Percentiles rank a stretch among this genome's conserved stretches.
phyloP scores from a whole-genome alignment of 2,888 invertebrate species.

The Ditylenchus weischeri region DNA sequence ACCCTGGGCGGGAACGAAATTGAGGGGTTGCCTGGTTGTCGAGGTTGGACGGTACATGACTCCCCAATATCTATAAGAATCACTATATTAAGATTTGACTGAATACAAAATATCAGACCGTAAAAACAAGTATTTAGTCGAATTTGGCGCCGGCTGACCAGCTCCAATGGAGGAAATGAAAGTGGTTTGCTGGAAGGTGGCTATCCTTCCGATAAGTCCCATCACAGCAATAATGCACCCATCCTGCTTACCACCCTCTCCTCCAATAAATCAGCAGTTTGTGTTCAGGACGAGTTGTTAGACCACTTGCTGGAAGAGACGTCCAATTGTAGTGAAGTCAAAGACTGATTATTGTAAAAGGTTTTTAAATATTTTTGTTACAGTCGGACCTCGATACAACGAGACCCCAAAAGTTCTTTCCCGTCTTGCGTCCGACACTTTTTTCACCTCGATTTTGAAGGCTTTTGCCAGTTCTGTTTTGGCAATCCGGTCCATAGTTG shows the following conservation, averaged over 20 bases:
- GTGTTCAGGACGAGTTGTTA: constrained; percentile 11
- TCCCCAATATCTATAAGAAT: too few species aligned
- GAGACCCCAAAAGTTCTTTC: too few species aligned
- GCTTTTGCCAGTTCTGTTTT: too few species aligned
- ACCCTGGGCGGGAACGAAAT: too few species aligned
- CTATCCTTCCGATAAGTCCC: background rate
- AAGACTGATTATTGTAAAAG: background rate
- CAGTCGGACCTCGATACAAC: too few species aligned
- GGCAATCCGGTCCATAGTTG: too few species aligned
- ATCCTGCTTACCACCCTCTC: constrained; percentile 2
- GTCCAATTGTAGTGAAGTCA: constrained; percentile 3
- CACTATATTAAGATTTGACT: too few species aligned
- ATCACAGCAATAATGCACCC: background rate
- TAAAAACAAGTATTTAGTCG: constrained; percentile 17
- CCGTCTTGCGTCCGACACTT: too few species aligned
- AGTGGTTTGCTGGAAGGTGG: background rate
- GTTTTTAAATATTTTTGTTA: too few species aligned
- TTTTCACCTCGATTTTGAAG: too few species aligned
- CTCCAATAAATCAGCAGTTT: background rate
- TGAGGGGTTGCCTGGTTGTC: too few species aligned
- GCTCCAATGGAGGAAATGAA: background rate
- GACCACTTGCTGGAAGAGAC: constrained; percentile 22
- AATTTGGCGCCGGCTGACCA: constrained; percentile 28
- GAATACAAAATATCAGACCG: background rate
- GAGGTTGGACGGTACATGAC: too few species aligned